These are phyloP conservation scores for Budorcas taxicolor DNA, from an alignment of 2,113 vertebrate genomes.

Conservation along the genomic window DNA sequence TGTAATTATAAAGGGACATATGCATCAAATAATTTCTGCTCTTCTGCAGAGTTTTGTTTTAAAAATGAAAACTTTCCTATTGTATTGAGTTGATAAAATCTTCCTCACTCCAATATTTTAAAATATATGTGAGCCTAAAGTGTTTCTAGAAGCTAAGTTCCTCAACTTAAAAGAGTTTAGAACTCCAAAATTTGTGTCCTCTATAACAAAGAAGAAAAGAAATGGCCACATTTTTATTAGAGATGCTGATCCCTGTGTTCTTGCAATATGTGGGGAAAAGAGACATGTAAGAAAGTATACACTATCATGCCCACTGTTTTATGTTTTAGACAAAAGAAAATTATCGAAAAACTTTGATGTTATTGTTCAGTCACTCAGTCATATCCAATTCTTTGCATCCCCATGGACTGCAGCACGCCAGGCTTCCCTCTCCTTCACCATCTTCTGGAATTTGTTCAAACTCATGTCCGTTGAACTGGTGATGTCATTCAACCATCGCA, in stretches of 20 bases:
- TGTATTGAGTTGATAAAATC: neutral
- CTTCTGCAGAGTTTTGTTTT: too few species aligned
- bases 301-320: neutral
- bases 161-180: neutral
- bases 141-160: neutral
- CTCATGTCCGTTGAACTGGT: too few species aligned
- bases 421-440: too few species aligned
- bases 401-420: too few species aligned
- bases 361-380: too few species aligned
- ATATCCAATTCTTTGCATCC: too few species aligned
- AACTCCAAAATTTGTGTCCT: neutral
- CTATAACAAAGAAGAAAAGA: neutral
- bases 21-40: too few species aligned
- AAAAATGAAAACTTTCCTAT: too few species aligned
- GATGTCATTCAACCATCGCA: too few species aligned
- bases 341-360: neutral
- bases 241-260: neutral
- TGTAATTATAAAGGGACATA: too few species aligned
- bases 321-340: neutral
- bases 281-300: neutral
- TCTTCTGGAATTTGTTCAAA: too few species aligned
- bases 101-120: neutral
- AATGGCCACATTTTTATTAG: neutral
- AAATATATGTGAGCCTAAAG: neutral
- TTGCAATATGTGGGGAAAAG: neutral